phyloP scores from a whole-genome alignment of 2,797 vertebrate species.

The Danio kyathit region DNA sequence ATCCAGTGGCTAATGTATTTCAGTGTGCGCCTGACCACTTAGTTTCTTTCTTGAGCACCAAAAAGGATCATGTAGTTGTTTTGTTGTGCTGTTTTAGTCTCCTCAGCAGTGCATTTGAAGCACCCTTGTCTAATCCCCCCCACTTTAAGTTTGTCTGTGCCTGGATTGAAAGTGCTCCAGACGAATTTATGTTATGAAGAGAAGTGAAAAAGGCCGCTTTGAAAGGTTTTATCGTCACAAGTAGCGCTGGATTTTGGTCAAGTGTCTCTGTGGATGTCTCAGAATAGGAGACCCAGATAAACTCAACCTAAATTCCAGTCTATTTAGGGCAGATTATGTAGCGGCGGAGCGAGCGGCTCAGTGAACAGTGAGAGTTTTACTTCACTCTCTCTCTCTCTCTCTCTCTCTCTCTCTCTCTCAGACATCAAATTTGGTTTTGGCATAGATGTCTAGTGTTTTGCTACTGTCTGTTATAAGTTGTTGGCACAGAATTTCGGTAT shows the following conservation, averaged over 20 bases:
- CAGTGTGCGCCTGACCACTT: too few species aligned
- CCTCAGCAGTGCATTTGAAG: slow-evolving; percentile 3
- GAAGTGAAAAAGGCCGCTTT: slow-evolving; percentile 10
- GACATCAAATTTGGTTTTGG: not conserved
- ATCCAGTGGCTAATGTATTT: too few species aligned
- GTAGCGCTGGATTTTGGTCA: slow-evolving; percentile 13
- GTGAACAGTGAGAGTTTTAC: slow-evolving; percentile 49
- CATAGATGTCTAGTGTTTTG: too few species aligned
- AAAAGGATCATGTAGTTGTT: not conserved
- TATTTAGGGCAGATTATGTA: slow-evolving; percentile 50
- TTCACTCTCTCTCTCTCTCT: not conserved
- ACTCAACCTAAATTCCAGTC: slow-evolving; percentile 65
- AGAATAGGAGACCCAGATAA: slow-evolving; percentile 70
- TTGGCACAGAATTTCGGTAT: too few species aligned
- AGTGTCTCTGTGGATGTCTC: slow-evolving; percentile 40
- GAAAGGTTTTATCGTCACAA: slow-evolving; percentile 41
- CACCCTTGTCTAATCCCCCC: not conserved
- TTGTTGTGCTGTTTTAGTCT: not conserved
- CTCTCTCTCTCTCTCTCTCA: not conserved
- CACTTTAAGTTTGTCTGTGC: not conserved
- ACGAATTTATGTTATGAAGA: slow-evolving; percentile 14
- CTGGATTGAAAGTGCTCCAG: not conserved
- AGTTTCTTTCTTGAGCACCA: not conserved
- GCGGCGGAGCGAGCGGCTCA: slow-evolving; percentile 5
- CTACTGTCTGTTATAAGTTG: too few species aligned